Evolutionary conservation across 2,113 vertebrate genomes (phyloP).

Genomic region (Clarias magur): DNA sequence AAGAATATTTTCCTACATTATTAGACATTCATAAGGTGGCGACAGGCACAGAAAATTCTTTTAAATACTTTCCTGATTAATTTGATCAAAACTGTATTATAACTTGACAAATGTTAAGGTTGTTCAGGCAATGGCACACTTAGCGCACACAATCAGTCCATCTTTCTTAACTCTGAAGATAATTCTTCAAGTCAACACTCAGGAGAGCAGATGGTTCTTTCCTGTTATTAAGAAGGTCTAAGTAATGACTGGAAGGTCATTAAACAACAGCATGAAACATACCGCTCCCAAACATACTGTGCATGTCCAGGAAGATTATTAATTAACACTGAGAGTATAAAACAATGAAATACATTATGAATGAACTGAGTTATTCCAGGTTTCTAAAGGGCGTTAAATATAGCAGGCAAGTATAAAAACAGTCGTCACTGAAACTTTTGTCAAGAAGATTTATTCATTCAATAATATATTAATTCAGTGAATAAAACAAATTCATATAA

Average conservation of each 20-base stretch:
- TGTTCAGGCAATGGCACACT: background rate
- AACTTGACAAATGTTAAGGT: background rate
- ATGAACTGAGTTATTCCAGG: background rate
- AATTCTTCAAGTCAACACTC: background rate
- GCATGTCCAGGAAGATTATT: too few relatives aligned
- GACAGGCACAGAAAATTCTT: background rate
- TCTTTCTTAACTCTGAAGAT: background rate
- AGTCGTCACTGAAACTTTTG: background rate
- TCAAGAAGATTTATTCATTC: constrained; percentile 1
- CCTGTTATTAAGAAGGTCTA: too few relatives aligned
- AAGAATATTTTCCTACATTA: background rate
- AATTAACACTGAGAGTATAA: too few relatives aligned
- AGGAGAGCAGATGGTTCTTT: background rate
- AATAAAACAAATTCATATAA: background rate
- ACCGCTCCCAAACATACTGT: too few relatives aligned
- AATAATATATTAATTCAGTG: constrained; percentile 16
- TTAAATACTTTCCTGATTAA: background rate
- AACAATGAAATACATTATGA: too few relatives aligned
- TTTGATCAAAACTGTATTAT: background rate
- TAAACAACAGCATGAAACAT: too few relatives aligned
- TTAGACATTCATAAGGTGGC: background rate
- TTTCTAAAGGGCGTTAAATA: background rate
- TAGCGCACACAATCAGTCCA: background rate
- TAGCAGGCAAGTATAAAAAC: background rate
- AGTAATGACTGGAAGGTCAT: too few relatives aligned